A percentile compares a stretch with the other conserved stretches of the same genome.
phyloP scores from a whole-genome alignment of 2,888 invertebrate species.

The Aleiodes testaceus region DNA sequence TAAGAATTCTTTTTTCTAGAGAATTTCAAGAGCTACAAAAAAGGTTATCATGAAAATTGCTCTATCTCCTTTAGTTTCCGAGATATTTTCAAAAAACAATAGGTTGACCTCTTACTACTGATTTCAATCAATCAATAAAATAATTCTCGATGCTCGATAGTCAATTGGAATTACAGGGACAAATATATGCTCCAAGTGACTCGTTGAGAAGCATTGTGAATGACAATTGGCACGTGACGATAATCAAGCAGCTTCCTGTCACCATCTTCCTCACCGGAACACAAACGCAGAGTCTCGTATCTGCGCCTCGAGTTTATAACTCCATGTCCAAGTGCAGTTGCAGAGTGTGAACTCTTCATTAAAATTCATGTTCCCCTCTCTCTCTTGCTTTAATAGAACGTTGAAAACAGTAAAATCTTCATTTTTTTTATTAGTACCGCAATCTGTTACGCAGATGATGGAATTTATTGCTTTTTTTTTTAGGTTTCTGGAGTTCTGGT shows the following conservation, averaged over 20 bases:
- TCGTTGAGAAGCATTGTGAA: background rate
- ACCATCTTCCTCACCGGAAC: slow-evolving; percentile 8
- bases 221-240: slow-evolving; percentile 39
- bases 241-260: slow-evolving; percentile 44
- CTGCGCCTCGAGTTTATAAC: background rate
- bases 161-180: no score
- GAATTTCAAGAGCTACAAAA: no score
- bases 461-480: slow-evolving; percentile 16
- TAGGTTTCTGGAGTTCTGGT: background rate
- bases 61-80: no score
- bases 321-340: slow-evolving; percentile 14
- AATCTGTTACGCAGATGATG: background rate
- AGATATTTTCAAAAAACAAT: no score
- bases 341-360: background rate
- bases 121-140: no score
- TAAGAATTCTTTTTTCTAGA: no score
- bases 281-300: no score
- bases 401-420: slow-evolving; percentile 25
- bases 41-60: no score
- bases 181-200: no score
- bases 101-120: no score
- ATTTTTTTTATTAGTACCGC: background rate
- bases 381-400: slow-evolving; percentile 32
- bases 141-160: no score
- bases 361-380: background rate